Base-by-base conservation (phyloP, 2,113 vertebrate species). In the Anarhynchus alexandrinus region DNA sequence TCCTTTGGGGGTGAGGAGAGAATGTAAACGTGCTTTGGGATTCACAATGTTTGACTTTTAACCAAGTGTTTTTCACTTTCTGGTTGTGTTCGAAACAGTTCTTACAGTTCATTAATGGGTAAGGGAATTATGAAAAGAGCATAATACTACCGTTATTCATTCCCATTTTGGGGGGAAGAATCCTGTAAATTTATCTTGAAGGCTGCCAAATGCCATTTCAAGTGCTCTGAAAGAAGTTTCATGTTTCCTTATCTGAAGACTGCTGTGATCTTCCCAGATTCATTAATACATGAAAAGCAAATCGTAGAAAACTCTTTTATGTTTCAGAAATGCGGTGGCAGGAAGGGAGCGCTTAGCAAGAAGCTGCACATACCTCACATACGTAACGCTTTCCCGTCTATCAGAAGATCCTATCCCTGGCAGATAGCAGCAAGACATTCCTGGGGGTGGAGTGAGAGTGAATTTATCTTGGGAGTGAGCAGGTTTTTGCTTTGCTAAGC, bases 391-490 rank as follows among this genome's bases (percentile, higher is more conserved):
- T 92, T 78, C 59, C 92, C 2, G 71, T 95, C 96, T 95, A 70
- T 96, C 94, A 92, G 96, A 93, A 90, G 95, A 95, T 96, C 92
- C 94, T 66, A 27, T 93, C 92, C 94, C 88, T 8, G 77, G 81
- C 92, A 96, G 88, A 96, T 94, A 96, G 80, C 95, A 95, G 95
- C 92, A 97, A 96, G 96, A 93, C 90, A 90, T 96, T 96, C 92
- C 96, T 92, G 94, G 94, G 96, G 95, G 94, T 95, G 93, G 95
- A 95, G 95, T 95, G 96, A 94, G 91, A 88, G 74, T 62, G 86
- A 93, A 88, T 94, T 95, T 96, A 95, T 95, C 94, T 86, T 62
- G 69, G 88, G 94, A 95, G 77, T 6, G 43, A 96, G 90, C 88
- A 96, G 90, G 80, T 88, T 97, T 94, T 62, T 71, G 92, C 94